Evolutionary conservation across 2,888 invertebrate genomes (phyloP).

Genomic region (Leistus spinibarbis): DNA sequence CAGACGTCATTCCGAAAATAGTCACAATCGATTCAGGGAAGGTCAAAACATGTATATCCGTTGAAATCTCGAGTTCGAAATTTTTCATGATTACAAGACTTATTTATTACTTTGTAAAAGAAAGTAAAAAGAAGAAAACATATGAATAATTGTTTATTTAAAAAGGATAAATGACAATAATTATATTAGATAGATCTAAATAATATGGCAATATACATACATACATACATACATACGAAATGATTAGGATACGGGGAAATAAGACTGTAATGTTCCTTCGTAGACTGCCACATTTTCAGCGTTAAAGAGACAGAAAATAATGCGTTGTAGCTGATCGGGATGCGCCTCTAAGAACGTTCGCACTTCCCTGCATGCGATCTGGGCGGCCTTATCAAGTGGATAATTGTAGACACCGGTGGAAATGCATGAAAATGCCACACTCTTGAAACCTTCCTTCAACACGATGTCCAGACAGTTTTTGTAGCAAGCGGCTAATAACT

Average conservation of each 20-base stretch:
- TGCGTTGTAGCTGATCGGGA: constrained; percentile 65
- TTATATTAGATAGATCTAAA: too few relatives aligned
- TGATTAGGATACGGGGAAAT: constrained; percentile 67
- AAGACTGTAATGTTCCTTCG: constrained; percentile 71
- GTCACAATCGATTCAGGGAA: too few relatives aligned
- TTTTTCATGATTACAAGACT: too few relatives aligned
- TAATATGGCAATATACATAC: too few relatives aligned
- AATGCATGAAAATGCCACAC: constrained; percentile 88
- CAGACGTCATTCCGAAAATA: too few relatives aligned
- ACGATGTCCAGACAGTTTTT: constrained; percentile 67
- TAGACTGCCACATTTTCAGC: constrained; percentile 75
- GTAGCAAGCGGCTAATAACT: constrained; percentile 72
- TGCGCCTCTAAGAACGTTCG: constrained; percentile 66
- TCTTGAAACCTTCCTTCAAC: constrained; percentile 62
- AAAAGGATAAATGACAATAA: too few relatives aligned
- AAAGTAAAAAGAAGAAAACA: too few relatives aligned
- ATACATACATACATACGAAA: too few relatives aligned
- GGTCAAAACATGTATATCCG: too few relatives aligned
- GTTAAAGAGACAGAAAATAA: constrained; percentile 83
- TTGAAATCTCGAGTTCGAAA: too few relatives aligned
- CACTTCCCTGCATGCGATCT: constrained; percentile 72
- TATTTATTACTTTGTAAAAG: too few relatives aligned
- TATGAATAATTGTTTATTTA: too few relatives aligned
- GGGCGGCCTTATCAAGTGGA: constrained; percentile 77
- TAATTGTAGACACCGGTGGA: constrained; percentile 93